Percentiles rank a stretch among this genome's conserved stretches.
These are phyloP conservation scores for Barbus barbus DNA, from an alignment of 2,113 vertebrate genomes.

Conservation along the genomic window DNA sequence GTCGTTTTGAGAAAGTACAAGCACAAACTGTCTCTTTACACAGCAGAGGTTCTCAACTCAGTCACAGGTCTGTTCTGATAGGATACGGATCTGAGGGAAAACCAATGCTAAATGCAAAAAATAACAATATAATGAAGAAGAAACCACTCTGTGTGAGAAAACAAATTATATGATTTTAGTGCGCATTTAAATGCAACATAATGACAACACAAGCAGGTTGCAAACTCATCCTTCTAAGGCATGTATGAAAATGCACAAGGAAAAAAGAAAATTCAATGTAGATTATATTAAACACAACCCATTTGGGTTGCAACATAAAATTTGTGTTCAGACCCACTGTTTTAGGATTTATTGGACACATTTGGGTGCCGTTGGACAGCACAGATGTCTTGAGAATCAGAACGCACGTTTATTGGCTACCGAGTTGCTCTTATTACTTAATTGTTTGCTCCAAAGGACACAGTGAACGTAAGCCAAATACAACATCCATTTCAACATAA, in stretches of 20 bases:
- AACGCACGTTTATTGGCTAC: not conserved
- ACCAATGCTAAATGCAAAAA: not conserved
- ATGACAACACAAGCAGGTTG: not conserved
- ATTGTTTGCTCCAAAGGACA: not conserved
- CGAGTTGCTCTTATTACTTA: not conserved
- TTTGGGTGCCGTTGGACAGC: not conserved
- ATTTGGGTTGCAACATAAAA: not conserved
- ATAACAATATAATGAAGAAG: not conserved
- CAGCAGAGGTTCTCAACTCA: not conserved
- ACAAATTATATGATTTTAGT: not conserved
- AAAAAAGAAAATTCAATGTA: not conserved
- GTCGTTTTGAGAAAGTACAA: not conserved
- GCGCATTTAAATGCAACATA: not conserved
- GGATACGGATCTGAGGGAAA: not conserved
- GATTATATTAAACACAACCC: not conserved
- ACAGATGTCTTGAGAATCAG: not conserved
- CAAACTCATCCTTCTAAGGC: not conserved
- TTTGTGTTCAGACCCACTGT: not conserved
- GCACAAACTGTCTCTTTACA: not conserved
- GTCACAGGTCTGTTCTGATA: not conserved
- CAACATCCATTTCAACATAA: conserved; percentile 4
- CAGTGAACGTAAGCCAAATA: not conserved
- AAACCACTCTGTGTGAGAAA: not conserved
- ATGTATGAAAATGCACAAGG: not conserved
- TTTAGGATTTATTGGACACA: not conserved